Percentiles rank a stretch among this genome's conserved stretches.
Conservation (phyloP, 2,888 invertebrate genomes). For the Malthinus flaveolus region DNA sequence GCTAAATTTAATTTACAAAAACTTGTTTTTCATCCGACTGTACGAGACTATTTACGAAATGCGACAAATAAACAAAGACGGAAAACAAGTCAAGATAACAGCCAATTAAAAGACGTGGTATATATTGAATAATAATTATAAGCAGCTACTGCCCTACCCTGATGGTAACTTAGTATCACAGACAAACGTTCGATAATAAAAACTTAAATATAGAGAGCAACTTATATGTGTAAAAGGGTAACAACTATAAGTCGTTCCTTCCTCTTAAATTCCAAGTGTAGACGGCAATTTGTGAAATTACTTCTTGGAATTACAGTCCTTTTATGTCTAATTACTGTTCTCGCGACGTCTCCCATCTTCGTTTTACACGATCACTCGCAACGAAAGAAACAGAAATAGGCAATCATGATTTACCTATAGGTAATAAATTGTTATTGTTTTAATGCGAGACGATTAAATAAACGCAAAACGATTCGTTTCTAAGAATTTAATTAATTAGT, state of each 20-base stretch:
- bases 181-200: constrained; percentile 27
- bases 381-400: constrained; percentile 15
- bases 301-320: constrained; percentile 50
- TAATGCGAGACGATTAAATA: constrained; percentile 17
- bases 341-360: constrained; percentile 22
- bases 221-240: background rate
- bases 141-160: constrained; percentile 48
- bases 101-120: constrained; percentile 57
- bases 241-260: background rate
- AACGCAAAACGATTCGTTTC: constrained; percentile 38
- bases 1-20: constrained; percentile 15
- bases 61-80: constrained; percentile 31
- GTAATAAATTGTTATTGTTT: constrained; percentile 29
- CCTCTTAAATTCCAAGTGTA: constrained; percentile 50
- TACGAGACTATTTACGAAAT: constrained; percentile 21
- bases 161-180: constrained; percentile 13
- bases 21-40: constrained; percentile 26
- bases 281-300: constrained; percentile 56
- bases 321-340: constrained; percentile 33
- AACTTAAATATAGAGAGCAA: background rate
- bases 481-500: constrained; percentile 50
- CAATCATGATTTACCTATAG: constrained; percentile 22
- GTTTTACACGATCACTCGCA: constrained; percentile 6
- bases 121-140: constrained; percentile 57
- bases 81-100: constrained; percentile 47